Base-by-base conservation (phyloP, 2,888 invertebrate species). In the Crematogaster levior region DNA sequence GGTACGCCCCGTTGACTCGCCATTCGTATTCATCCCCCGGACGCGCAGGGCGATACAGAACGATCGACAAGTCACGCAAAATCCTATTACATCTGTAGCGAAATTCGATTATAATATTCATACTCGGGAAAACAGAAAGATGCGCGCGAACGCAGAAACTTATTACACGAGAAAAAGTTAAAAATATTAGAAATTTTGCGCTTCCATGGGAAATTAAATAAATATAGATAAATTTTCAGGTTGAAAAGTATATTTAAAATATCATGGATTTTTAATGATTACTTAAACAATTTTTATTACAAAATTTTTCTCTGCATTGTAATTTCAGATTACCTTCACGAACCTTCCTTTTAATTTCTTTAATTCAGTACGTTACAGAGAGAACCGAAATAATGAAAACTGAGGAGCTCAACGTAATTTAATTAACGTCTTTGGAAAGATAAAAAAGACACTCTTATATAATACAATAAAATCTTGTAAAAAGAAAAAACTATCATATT, bases 1-100 rank as follows among this genome's bases (percentile, higher is more conserved):
- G 89, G 89, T 88, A 88, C 75, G 51, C 43, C 56, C 72, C 79
- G 79, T 70, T 70, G 56, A 56, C 43, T 79, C 43, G 72, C 56
- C 43, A 68, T 79, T 70, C 56, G 79, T 79, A 79, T 73, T 82
- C 65, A 48, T 53, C 60, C 37, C 27, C 30, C 40, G 68, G 21
- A 53, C 37, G 48, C 34, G 48, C 58, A 56, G 46, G 46, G 37
- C 65, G 65, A 75, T 75, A 65, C 37, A 37, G 65, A 51, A 51
- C 37, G 48, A 65, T 65, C 65, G 75, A 37, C 65, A 37, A 74
- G 34, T 75, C 37, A 48, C 37, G 65, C 24, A 51, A 75, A 65
- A 65, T 75, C 48, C 24, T 27, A 61, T 51, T 51, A 65, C 1
- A 18, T 24, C 7, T 4, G 34, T 18, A 56, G 24, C 34, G 21